Base-by-base conservation (phyloP, 64 coral and sea anemone species). In the Cladopsammia gracilis region DNA sequence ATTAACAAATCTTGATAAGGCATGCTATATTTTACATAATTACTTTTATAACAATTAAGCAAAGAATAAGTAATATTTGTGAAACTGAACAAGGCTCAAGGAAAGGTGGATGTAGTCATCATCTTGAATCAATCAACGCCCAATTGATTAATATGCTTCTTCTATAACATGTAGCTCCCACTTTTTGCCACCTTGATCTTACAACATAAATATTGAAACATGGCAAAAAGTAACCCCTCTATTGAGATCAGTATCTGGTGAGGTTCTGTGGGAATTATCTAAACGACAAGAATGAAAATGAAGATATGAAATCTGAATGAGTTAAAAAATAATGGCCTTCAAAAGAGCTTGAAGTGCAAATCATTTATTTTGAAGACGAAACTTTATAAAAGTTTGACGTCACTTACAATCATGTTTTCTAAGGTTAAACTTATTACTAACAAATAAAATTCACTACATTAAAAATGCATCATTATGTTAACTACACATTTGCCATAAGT, bases 301-400 rank as follows among this genome's bases (percentile, higher is more conserved):
- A 49, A 50, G 19, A 49, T 49, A 1, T 15, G 14, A 19, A 19
- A 20, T 15, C 61, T 64, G 72, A 49, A 49, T 11, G 45, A 45
- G 70, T 24, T 49, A 20, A 75, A 50, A 49, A 49, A 75, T 48
- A 10, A 43, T 14, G 46, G 72, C 72, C 46, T 48, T 49, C 46
- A 50, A 49, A 34, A 50, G 44, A 75, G 72, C 46, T 18, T 6
- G 45, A 75, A 43, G 70, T 10, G 11, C 5, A 75, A 75, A 48
- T 50, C 45, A 49, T 22, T 72, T 75, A 75, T 56, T 56, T 56
- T 56, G 53, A 49, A 43, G 16, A 75, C 47, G 7, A 75, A 75
- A 75, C 72, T 75, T 75, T 75, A 49, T 75, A 75, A 75, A 75
- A 75, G 72, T 75, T 49, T 75, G 72, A 50, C 15, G 72, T 18